These are phyloP conservation scores for Eristalis pertinax DNA, from an alignment of 2,888 invertebrate species.

Conservation along the genomic window DNA sequence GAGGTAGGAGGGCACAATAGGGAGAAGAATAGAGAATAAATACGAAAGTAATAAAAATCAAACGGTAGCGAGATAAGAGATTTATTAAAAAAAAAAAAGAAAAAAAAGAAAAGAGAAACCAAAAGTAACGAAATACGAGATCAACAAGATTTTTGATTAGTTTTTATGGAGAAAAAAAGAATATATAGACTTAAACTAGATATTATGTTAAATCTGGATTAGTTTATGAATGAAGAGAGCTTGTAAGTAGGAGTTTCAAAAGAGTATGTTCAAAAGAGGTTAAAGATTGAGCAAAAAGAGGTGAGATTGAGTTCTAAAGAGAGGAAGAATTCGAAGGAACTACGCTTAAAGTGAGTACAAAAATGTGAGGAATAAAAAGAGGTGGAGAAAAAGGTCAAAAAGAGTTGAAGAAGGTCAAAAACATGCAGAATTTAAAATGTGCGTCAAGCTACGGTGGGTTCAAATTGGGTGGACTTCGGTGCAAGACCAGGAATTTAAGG, in stretches of 20 bases:
- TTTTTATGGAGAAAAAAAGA: background rate
- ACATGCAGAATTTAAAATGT: too few relatives aligned
- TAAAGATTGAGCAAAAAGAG: constrained; percentile 8
- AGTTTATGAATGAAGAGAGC: background rate
- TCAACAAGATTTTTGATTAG: background rate
- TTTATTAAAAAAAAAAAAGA: too few relatives aligned
- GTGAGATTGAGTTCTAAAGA: background rate
- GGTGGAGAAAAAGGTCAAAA: too few relatives aligned
- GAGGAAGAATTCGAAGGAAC: background rate
- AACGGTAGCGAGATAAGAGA: constrained; percentile 36
- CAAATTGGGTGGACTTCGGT: background rate
- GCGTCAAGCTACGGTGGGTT: background rate
- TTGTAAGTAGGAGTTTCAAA: background rate
- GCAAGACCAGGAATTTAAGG: background rate
- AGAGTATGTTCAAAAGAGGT: background rate
- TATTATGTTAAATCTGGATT: background rate
- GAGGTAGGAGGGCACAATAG: constrained; percentile 57
- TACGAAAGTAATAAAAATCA: constrained; percentile 59
- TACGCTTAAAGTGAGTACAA: background rate
- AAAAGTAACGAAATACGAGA: background rate
- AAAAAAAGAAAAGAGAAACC: background rate
- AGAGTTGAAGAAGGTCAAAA: too few relatives aligned
- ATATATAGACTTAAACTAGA: background rate
- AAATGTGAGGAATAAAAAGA: too few relatives aligned
- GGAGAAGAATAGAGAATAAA: constrained; percentile 62